Evolutionary conservation across 2,797 vertebrate species (phyloP).

Genomic region (Pteropus rufus): DNA sequence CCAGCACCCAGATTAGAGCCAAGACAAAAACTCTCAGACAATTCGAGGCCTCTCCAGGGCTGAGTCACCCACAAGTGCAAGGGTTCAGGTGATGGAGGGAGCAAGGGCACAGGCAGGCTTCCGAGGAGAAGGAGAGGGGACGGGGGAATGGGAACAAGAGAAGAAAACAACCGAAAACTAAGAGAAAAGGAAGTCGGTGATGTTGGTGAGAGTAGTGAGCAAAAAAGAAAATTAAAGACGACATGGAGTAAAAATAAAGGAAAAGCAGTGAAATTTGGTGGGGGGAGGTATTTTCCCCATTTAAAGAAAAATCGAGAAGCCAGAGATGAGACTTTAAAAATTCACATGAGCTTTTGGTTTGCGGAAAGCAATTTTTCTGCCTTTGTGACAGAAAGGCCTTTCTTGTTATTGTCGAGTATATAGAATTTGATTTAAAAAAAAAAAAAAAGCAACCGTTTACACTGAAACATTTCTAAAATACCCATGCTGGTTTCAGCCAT

Average conservation of each 20-base stretch:
- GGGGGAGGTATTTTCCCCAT: neutral
- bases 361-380: neutral
- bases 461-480: slow-evolving; percentile 42
- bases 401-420: neutral
- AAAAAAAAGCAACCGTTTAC: slow-evolving; percentile 14
- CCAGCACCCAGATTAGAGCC: neutral
- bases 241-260: neutral
- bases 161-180: neutral
- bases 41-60: slow-evolving; percentile 6
- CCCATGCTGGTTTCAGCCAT: neutral
- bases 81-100: neutral
- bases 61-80: neutral
- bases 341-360: neutral
- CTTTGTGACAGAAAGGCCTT: slow-evolving; percentile 22
- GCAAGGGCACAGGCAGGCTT: neutral
- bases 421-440: neutral
- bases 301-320: slow-evolving; percentile 31
- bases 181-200: neutral
- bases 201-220: neutral
- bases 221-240: neutral
- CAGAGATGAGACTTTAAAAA: slow-evolving; percentile 5
- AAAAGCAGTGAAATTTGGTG: neutral
- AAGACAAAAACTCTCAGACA: slow-evolving; percentile 20
- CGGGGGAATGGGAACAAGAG: neutral
- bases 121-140: neutral